phyloP scores from a whole-genome alignment of 2,888 invertebrate species.

The Dichetophora obliterata region DNA sequence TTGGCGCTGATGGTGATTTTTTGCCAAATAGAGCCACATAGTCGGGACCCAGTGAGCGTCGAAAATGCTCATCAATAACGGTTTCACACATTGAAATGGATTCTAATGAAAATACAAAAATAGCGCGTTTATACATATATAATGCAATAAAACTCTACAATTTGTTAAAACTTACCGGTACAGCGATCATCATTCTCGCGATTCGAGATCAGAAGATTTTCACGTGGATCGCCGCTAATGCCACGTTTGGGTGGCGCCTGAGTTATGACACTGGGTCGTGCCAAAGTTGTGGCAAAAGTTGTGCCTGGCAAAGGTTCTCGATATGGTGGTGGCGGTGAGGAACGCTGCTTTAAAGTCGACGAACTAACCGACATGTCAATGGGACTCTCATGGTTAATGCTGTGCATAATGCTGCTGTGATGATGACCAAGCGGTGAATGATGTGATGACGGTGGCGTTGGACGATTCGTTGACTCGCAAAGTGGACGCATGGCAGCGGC shows the following conservation, averaged over 20 bases:
- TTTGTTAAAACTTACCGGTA: slow-evolving; percentile 55
- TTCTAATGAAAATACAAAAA: slow-evolving; percentile 69
- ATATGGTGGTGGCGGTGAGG: slow-evolving; percentile 68
- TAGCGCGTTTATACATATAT: not conserved
- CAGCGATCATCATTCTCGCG: slow-evolving; percentile 65
- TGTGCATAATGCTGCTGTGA: slow-evolving; percentile 36
- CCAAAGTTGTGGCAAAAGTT: slow-evolving; percentile 61
- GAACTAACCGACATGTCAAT: slow-evolving; percentile 69
- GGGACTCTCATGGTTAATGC: slow-evolving; percentile 62
- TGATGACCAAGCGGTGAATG: slow-evolving; percentile 42
- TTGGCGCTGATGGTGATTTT: slow-evolving; percentile 62
- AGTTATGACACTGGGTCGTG: slow-evolving; percentile 76
- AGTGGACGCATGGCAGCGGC: slow-evolving; percentile 52
- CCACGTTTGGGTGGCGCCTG: slow-evolving; percentile 71
- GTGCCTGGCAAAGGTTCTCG: slow-evolving; percentile 67
- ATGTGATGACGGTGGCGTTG: slow-evolving; percentile 48
- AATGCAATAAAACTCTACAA: not conserved
- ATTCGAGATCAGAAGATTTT: slow-evolving; percentile 56
- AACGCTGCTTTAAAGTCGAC: slow-evolving; percentile 60
- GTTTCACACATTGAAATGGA: slow-evolving; percentile 82
- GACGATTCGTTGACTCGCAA: slow-evolving; percentile 57
- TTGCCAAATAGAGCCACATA: slow-evolving; percentile 80
- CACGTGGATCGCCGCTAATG: slow-evolving; percentile 51
- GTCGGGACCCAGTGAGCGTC: slow-evolving; percentile 88
- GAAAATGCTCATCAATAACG: slow-evolving; percentile 95